Evolutionary conservation across 2,888 invertebrate genomes (phyloP), one percentile per base, ranked within the genome.

Genomic region (Temnothorax rugatulus): DNA sequence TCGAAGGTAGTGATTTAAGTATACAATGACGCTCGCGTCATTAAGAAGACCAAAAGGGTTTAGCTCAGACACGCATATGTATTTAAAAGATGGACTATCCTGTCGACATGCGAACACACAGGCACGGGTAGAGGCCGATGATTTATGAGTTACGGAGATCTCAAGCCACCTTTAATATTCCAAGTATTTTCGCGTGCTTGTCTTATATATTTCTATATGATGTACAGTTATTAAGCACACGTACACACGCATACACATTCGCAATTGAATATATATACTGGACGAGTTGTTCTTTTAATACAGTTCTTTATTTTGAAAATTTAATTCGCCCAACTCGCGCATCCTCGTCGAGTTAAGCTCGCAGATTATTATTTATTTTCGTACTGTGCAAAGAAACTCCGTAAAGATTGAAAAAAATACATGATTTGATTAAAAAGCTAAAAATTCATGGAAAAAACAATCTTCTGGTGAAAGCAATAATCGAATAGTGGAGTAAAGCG

Each of bases 31-130:
- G 25, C 44, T 74, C 25, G 38, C 18, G 38, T 75, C 68, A 41
- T 77, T 77, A 66, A 29, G 21, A 75, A 11, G 41, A 15, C 29
- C 34, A 25, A 66, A 76, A 76, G 25, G 38, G 38, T 18, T 76
- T 25, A 76, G 29, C 5, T 15, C 25, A 11, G 38, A 21, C 64
- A 21, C 44, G 29, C 50, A 34, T 76, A 69, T 50, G 47, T 50
- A 63, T 52, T 63, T 66, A 61, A 66, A 76, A 77, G 66, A 75
- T 47, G 15, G n/a, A 75, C 25, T 61, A 61, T 61, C 75, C 63
- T 50, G 75, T 75, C 50, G 50, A 75, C 75, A 63, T 21, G 75
- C 63, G 34, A 57, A 63, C 21, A 50, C 47, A n/a, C 15, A 63
- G 50, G 21, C 18, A 50, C 50, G n/a, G 38, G 47, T 15, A 50